Evolutionary conservation across 2,113 vertebrate genomes (phyloP).

Genomic region (Egretta garzetta): DNA sequence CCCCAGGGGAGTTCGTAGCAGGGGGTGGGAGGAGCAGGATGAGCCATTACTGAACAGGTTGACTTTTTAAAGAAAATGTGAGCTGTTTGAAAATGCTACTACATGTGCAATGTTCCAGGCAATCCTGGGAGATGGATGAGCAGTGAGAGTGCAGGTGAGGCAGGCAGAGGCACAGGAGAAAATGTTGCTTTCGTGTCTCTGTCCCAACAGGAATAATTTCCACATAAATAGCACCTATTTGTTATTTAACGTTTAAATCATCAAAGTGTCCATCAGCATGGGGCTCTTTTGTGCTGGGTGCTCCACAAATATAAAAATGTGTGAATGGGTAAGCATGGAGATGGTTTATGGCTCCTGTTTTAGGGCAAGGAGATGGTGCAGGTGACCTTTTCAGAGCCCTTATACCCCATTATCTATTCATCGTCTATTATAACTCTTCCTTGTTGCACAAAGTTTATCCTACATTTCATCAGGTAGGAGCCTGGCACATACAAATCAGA

Average conservation of each 20-base stretch:
- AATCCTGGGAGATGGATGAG: constrained; percentile 65
- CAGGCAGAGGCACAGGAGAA: constrained; percentile 38
- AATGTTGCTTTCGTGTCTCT: constrained; percentile 28
- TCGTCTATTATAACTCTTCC: neutral
- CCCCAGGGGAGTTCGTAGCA: constrained; percentile 1
- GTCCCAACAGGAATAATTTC: constrained; percentile 58
- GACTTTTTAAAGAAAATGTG: constrained; percentile 65
- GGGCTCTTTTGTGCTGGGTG: constrained; percentile 26
- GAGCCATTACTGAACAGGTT: constrained; percentile 59
- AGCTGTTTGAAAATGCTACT: constrained; percentile 68
- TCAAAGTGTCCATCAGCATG: neutral
- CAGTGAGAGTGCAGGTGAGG: constrained; percentile 38
- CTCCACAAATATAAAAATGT: neutral
- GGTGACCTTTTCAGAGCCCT: constrained; percentile 28
- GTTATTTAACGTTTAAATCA: constrained; percentile 62
- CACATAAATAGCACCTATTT: constrained; percentile 45
- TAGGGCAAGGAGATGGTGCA: neutral
- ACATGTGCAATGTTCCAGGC: constrained; percentile 53
- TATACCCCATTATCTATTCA: constrained; percentile 10
- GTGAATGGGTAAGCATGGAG: neutral
- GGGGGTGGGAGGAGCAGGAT: constrained; percentile 57
- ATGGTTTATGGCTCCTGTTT: constrained; percentile 41
- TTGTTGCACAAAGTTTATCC: neutral
- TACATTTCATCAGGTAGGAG: neutral
- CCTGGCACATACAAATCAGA: neutral